phyloP scores from a whole-genome alignment of 2,113 vertebrate genomes.

The Xenopus tropicalis region UCB_Xtro_10.0 CM004448.2:1230501-1231000 shows the following conservation, averaged over 20 bases:
- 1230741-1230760: slow-evolving; percentile 93
- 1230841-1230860: slow-evolving; percentile 95
- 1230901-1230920: slow-evolving; percentile 94
- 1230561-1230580: no score
- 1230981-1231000: slow-evolving; percentile 68
- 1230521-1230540: background rate
- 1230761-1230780: slow-evolving; percentile 93
- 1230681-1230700: slow-evolving; percentile 70
- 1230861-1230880: slow-evolving; percentile 93
- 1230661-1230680: background rate
- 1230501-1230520: no score
- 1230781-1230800: slow-evolving; percentile 95
- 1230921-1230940: slow-evolving; percentile 94
- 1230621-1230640: no score
- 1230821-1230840: slow-evolving; percentile 93
- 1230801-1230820: slow-evolving; percentile 93
- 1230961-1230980: slow-evolving; percentile 77
- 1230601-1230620: no score
- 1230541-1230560: slow-evolving; percentile 49
- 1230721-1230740: slow-evolving; percentile 94
- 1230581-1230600: no score
- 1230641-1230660: no score
- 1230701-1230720: slow-evolving; percentile 94
- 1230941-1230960: slow-evolving; percentile 88
- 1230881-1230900: slow-evolving; percentile 95